Evolutionary conservation across 1,140 invertebrate genomes (phyloP).

Genomic region (Maconellicoccus hirsutus): DNA sequence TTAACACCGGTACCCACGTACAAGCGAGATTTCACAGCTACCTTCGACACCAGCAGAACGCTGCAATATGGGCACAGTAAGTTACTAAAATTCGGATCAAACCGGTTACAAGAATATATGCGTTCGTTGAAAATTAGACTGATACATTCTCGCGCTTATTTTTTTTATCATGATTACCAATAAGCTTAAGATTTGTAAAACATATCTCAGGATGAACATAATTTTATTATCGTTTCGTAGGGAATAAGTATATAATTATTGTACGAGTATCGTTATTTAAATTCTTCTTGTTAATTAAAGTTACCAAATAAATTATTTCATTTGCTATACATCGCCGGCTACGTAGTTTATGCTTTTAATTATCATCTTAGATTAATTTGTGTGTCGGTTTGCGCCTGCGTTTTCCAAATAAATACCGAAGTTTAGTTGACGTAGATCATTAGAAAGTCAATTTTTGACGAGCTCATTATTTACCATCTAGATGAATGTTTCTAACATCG

Average conservation of each 20-base stretch:
- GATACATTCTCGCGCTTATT: constrained; percentile 6
- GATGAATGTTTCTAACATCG: too few relatives aligned
- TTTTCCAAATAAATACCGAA: too few relatives aligned
- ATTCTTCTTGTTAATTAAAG: not conserved
- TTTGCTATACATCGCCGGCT: not conserved
- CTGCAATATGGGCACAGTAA: not conserved
- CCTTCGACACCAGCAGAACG: not conserved
- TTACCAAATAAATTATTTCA: constrained; percentile 1
- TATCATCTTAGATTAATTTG: not conserved
- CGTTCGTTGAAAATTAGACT: constrained; percentile 6
- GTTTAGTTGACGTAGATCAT: too few relatives aligned
- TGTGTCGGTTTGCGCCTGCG: not conserved
- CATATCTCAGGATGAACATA: not conserved
- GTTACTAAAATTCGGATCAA: not conserved
- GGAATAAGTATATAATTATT: not conserved
- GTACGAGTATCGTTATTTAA: too few relatives aligned
- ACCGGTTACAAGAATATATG: not conserved
- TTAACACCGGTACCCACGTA: constrained; percentile 15
- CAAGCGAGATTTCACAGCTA: not conserved
- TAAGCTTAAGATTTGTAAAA: not conserved
- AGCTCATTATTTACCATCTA: too few relatives aligned
- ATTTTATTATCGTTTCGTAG: not conserved
- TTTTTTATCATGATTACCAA: not conserved
- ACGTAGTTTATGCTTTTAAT: not conserved
- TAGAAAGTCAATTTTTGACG: too few relatives aligned